A percentile compares a stretch with the other conserved stretches of the same genome.
These are phyloP conservation scores for Phytoseiulus persimilis DNA, from an alignment of 2,888 invertebrate species.

Conservation along the genomic window DNA sequence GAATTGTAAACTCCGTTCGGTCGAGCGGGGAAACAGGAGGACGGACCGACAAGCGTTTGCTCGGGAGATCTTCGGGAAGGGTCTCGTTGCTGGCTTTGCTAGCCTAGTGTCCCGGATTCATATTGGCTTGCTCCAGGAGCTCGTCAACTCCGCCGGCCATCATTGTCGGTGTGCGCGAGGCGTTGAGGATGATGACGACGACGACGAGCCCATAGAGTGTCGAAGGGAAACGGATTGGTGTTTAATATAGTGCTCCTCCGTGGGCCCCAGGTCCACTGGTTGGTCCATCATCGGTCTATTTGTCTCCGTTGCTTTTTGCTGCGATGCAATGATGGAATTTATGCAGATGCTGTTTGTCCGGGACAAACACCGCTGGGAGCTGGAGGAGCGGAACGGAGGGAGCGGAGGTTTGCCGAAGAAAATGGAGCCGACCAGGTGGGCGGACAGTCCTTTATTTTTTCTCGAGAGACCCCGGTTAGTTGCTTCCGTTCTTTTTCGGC, in stretches of 20 bases:
- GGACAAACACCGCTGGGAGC: slow-evolving; percentile 32
- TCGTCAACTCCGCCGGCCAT: slow-evolving; percentile 13
- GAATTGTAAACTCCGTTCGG: slow-evolving; percentile 33
- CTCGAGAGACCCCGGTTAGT: neutral
- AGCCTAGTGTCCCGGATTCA: neutral
- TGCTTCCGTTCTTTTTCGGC: neutral
- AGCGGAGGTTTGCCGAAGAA: slow-evolving; percentile 8
- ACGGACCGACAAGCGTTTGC: neutral
- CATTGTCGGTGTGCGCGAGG: neutral
- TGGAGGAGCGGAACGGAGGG: neutral
- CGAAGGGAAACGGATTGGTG: neutral
- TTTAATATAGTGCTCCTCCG: slow-evolving; percentile 18
- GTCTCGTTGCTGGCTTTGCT: neutral
- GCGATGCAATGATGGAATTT: slow-evolving; percentile 39
- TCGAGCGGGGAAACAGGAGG: neutral
- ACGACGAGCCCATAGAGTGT: neutral
- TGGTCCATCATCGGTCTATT: neutral
- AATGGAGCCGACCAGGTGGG: neutral
- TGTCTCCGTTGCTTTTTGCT: slow-evolving; percentile 37
- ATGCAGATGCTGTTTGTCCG: slow-evolving; percentile 39
- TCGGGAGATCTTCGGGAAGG: neutral
- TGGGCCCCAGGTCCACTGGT: neutral
- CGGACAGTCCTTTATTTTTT: neutral
- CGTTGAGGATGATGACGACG: neutral
- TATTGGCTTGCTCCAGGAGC: neutral